phyloP scores from a whole-genome alignment of 2,113 vertebrate genomes.

The Piaya cayana region DNA sequence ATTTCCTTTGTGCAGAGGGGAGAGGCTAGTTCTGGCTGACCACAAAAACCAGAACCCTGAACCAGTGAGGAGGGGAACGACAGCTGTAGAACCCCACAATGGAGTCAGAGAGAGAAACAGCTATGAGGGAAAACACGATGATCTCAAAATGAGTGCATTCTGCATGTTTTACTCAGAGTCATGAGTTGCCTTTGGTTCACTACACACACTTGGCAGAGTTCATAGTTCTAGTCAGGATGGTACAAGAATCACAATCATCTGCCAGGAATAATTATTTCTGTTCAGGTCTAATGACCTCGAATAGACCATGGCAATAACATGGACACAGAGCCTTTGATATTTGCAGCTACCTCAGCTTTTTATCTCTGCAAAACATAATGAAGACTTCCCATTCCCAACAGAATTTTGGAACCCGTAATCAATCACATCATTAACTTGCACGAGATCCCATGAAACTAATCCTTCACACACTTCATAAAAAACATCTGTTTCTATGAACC shows the following conservation, averaged over 20 bases:
- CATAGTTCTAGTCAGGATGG: neutral
- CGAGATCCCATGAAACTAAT: neutral
- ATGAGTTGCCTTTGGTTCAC: neutral
- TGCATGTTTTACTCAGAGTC: neutral
- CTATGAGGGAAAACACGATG: neutral
- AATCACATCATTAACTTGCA: neutral
- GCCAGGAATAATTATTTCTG: neutral
- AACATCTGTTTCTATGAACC: neutral
- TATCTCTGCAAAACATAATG: neutral
- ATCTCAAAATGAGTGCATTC: neutral
- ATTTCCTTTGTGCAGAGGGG: neutral
- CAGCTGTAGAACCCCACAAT: neutral
- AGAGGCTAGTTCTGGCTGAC: neutral
- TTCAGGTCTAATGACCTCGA: neutral
- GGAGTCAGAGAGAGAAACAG: neutral
- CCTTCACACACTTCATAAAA: neutral
- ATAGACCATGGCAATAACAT: neutral
- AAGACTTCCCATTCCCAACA: neutral
- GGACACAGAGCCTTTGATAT: neutral
- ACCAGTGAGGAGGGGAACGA: neutral
- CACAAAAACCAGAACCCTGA: neutral
- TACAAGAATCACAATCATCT: neutral
- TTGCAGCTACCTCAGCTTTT: neutral
- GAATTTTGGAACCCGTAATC: neutral
- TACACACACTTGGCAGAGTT: neutral